These are phyloP conservation scores for Caenorhabditis macrosperma DNA, from an alignment of 2,888 invertebrate species.

Conservation along the genomic window DNA sequence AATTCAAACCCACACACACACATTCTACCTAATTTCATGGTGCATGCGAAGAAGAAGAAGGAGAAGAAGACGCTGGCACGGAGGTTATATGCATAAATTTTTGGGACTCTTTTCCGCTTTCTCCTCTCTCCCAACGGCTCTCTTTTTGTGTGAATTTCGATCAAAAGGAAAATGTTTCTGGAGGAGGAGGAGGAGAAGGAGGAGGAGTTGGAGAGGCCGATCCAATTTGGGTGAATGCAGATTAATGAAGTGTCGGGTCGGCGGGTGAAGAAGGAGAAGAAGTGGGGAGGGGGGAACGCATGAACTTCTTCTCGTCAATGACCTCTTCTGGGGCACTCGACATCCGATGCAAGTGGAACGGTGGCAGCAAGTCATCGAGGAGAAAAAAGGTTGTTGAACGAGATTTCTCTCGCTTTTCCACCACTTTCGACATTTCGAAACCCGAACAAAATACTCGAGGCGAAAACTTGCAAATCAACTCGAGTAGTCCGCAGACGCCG, in stretches of 20 bases:
- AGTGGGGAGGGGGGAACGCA: too few relatives aligned
- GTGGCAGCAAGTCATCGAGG: neutral
- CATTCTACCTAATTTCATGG: slow-evolving; percentile 29
- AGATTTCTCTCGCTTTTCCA: too few relatives aligned
- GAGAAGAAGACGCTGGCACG: neutral
- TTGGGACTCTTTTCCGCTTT: slow-evolving; percentile 1
- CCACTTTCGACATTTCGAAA: too few relatives aligned
- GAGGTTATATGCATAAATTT: slow-evolving; percentile 40
- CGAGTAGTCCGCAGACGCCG: slow-evolving; percentile 15
- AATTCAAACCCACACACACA: slow-evolving; percentile 7
- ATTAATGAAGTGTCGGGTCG: slow-evolving; percentile 34
- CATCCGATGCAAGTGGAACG: neutral
- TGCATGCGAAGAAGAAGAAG: neutral
- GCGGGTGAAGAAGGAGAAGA: slow-evolving; percentile 1
- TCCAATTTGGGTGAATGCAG: slow-evolving; percentile 35
- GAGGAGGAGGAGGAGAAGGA: neutral
- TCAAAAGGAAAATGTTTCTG: slow-evolving; percentile 1
- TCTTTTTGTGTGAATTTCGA: slow-evolving; percentile 23
- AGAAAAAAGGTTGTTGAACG: neutral
- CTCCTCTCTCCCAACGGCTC: too few relatives aligned
- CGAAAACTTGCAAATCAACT: slow-evolving; percentile 4
- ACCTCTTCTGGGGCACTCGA: slow-evolving; percentile 10
- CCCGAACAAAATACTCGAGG: neutral
- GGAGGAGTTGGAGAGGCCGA: slow-evolving; percentile 6
- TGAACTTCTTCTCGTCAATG: slow-evolving; percentile 1